phyloP scores from a whole-genome alignment of 2,113 vertebrate genomes.

The human (Homo sapiens) region GRCh38 chr18:39270001-39270500 shows the following conservation, averaged over 20 bases:
- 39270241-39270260: not conserved
- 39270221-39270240: not conserved
- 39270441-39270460: not conserved
- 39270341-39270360: not conserved
- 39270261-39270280: not conserved
- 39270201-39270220: no score
- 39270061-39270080: not conserved
- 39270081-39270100: not conserved
- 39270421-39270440: not conserved
- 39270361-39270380: not conserved
- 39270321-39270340: not conserved
- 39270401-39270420: not conserved
- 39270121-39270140: not conserved
- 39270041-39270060: not conserved
- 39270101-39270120: not conserved
- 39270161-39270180: not conserved
- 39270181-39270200: not conserved
- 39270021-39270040: not conserved
- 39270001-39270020: conserved; percentile 22
- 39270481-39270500: not conserved
- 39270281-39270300: not conserved
- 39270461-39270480: not conserved
- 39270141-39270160: not conserved
- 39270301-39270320: not conserved
- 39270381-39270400: not conserved